Evolutionary conservation across 2,888 invertebrate genomes (phyloP).

Genomic region (Clepsis dumicolana): DNA sequence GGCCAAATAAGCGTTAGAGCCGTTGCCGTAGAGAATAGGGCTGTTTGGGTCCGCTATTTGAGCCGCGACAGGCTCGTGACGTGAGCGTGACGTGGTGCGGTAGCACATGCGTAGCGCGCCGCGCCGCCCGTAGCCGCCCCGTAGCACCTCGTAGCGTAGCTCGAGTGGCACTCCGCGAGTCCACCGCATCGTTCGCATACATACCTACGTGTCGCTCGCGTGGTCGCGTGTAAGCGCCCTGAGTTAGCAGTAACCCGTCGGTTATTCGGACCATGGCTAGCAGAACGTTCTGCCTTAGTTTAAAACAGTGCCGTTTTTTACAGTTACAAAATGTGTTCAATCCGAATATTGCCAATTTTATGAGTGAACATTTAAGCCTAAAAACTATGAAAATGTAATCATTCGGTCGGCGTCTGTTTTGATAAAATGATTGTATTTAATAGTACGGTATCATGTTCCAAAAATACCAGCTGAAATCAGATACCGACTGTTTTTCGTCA

Average conservation of each 20-base stretch:
- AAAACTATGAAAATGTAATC: constrained; percentile 3
- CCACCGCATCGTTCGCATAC: constrained; percentile 22
- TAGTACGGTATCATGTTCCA: not conserved
- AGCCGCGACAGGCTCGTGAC: constrained; percentile 18
- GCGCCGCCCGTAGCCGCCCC: constrained; percentile 53
- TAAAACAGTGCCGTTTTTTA: constrained; percentile 17
- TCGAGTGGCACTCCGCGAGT: not conserved
- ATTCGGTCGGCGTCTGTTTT: not conserved
- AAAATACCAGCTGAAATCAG: constrained; percentile 7
- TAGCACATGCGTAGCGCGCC: constrained; percentile 33
- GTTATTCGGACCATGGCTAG: not conserved
- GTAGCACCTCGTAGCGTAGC: constrained; percentile 33
- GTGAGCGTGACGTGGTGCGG: constrained; percentile 28
- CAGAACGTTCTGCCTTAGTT: constrained; percentile 6
- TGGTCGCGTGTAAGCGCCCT: not conserved
- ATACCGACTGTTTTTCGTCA: not conserved
- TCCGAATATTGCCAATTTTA: not conserved
- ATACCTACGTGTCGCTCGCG: constrained; percentile 6
- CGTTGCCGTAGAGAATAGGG: constrained; percentile 13
- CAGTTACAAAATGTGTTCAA: constrained; percentile 3
- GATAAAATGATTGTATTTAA: not conserved
- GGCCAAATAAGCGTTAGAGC: constrained; percentile 27
- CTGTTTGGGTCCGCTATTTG: not conserved
- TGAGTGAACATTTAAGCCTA: constrained; percentile 3
- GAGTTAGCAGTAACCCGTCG: not conserved